Conservation (phyloP, 2,113 vertebrate species). For the Spheniscus mendiculus region DNA sequence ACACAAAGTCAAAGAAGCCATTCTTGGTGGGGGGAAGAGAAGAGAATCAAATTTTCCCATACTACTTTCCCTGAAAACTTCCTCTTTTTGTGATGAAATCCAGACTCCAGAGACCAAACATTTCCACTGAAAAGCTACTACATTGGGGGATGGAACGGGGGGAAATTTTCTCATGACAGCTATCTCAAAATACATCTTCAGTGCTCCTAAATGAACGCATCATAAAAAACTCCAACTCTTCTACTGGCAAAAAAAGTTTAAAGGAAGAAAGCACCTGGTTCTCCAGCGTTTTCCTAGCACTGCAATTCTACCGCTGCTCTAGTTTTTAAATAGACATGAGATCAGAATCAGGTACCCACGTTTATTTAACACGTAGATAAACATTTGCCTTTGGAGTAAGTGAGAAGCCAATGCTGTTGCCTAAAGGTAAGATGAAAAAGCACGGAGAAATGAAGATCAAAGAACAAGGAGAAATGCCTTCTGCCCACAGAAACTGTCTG, state of each 20-base stretch:
- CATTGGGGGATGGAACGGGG: rapidly evolving
- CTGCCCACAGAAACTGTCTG: neutral
- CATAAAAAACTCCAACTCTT: neutral
- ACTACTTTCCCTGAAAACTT: neutral
- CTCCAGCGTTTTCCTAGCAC: neutral
- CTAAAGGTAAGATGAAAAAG: constrained; percentile 24
- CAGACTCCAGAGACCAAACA: neutral
- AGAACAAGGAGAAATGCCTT: neutral
- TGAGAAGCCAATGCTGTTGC: neutral
- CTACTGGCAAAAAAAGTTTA: neutral
- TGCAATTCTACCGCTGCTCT: neutral
- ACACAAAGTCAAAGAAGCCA: neutral
- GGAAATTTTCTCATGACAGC: neutral
- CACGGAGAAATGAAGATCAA: neutral
- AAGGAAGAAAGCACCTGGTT: neutral
- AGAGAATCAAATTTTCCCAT: neutral
- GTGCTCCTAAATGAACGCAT: neutral
- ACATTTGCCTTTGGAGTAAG: neutral
- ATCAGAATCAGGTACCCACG: neutral
- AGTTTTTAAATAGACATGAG: neutral
- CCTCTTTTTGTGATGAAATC: constrained; percentile 3
- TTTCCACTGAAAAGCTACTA: neutral
- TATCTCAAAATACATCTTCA: neutral
- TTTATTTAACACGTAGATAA: neutral
- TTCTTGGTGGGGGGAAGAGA: neutral